Base-by-base conservation (phyloP, 2,797 vertebrate genomes). In the Enteromius viviparus region DNA sequence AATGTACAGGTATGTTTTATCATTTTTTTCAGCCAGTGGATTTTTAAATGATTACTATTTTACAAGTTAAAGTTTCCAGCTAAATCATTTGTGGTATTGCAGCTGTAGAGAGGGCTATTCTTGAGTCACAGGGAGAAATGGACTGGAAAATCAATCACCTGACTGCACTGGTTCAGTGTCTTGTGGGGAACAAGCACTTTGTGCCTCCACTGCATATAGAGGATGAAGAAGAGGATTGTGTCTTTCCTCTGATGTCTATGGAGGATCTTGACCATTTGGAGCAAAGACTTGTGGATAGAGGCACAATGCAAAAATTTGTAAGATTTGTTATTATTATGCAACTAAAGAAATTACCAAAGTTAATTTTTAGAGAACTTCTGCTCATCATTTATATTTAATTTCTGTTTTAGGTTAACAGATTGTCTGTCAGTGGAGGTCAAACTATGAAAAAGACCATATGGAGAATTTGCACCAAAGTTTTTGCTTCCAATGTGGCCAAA, bases 361-460 rank as follows among this genome's bases (percentile, higher is more conserved):
- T 1, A 26, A 12, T 7, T n/a, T 51, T 12, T 8, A 1, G 5
- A 14, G 1, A 51, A 26, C 17, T 15, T 42, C 2, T 37, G 37
- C 47, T 34, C 29, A 81, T 32, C 32, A 3, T 49, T 26, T 23
- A 17, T 69, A 37, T 53, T 55, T 17, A 26, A 34, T n/a, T 49
- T 34, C 60, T 75, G 37, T 58, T 83, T 77, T 34, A 83, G 81
- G 51, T 83, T 26, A 83, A 68, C 49, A 77, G 64, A 60, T 60
- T 83, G 64, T 83, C 81, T 76, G 21, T 47, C 19, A 82, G 70
- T 53, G 71, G 80, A 75, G 80, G 80, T 19, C 80, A 75, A 75
- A 82, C 80, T 40, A 75, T 82, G 80, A 82, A 58, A 69, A 83
- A 83, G 65, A 83, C 64, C 12, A 34, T 82, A 42, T 51, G 58